A percentile compares a stretch with the other conserved stretches of the same genome.
phyloP scores from a whole-genome alignment of 2,888 invertebrate genomes.

The Drosophila rubida region DNA sequence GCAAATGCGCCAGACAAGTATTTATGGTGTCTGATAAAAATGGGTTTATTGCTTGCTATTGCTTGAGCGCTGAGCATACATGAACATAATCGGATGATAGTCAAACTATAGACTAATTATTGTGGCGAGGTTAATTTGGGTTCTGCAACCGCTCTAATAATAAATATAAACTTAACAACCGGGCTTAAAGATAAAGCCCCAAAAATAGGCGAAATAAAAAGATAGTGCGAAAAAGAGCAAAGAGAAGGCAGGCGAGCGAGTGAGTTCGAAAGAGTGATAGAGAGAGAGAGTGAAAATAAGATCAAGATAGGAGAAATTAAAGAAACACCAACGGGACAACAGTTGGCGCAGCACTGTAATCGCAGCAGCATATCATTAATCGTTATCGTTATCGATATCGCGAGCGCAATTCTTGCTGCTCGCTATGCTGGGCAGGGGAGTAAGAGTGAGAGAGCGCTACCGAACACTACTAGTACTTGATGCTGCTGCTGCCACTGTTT shows the following conservation, averaged over 20 bases:
- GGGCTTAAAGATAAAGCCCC: slow-evolving; percentile 5
- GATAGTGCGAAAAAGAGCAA: slow-evolving; percentile 1
- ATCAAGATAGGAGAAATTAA: slow-evolving; percentile 4
- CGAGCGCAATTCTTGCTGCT: not conserved
- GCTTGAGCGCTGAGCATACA: not conserved
- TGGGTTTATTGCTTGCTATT: not conserved
- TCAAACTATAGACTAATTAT: not conserved
- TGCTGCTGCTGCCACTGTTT: slow-evolving; percentile 9
- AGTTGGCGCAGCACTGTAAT: slow-evolving; percentile 19
- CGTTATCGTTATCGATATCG: slow-evolving; percentile 15
- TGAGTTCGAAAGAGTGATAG: not conserved
- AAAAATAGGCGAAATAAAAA: slow-evolving; percentile 2
- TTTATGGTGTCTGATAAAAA: not conserved
- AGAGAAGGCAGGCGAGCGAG: not conserved
- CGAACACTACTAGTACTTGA: not conserved
- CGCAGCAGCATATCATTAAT: slow-evolving; percentile 34
- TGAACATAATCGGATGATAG: slow-evolving; percentile 1
- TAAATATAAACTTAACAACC: slow-evolving; percentile 9
- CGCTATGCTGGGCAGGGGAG: not conserved
- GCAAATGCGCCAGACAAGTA: not conserved
- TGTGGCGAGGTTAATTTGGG: not conserved
- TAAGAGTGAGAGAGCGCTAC: not conserved
- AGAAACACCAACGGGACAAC: slow-evolving; percentile 30
- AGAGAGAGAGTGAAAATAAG: slow-evolving; percentile 8
- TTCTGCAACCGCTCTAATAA: slow-evolving; percentile 10